Evolutionary conservation across 92 coral and sea anemone species (phyloP), one percentile per base, ranked within the genome.

Genomic region (Galaxea fascicularis): DNA sequence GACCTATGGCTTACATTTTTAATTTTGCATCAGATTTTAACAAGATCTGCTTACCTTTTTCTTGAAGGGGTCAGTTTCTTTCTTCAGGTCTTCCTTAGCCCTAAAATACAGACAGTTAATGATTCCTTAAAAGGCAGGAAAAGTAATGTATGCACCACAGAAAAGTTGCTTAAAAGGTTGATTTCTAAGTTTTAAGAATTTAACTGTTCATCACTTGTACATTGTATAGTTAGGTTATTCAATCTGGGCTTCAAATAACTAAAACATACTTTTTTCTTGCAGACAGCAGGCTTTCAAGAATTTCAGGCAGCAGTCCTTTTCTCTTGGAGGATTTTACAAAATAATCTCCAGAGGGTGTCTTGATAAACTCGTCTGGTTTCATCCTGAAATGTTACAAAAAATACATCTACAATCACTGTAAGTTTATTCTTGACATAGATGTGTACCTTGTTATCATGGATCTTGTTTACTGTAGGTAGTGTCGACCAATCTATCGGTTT

Each of bases 181-280:
- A n/a, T n/a, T n/a, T n/a, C n/a, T n/a, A n/a, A n/a, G n/a, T n/a
- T n/a, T n/a, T n/a, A n/a, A n/a, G n/a, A n/a, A n/a, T n/a, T n/a
- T n/a, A n/a, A n/a, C n/a, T n/a, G n/a, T n/a, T n/a, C n/a, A n/a
- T n/a, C n/a, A n/a, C n/a, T n/a, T n/a, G n/a, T n/a, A n/a, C n/a
- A n/a, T n/a, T n/a, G n/a, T n/a, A n/a, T n/a, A n/a, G n/a, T n/a
- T n/a, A n/a, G n/a, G n/a, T n/a, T n/a, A n/a, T n/a, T n/a, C n/a
- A n/a, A n/a, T n/a, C n/a, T n/a, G n/a, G n/a, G n/a, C n/a, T n/a
- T n/a, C n/a, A n/a, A n/a, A n/a, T n/a, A n/a, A n/a, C n/a, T n/a
- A n/a, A n/a, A n/a, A 70, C 98, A 54, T 91, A 96, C 99, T 96
- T 96, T 73, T 96, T 96, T 67, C 99, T 89, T 20, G 99, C 99